phyloP scores from a whole-genome alignment of 1,140 invertebrate genomes.

The Pogonomyrmex barbatus region DNA sequence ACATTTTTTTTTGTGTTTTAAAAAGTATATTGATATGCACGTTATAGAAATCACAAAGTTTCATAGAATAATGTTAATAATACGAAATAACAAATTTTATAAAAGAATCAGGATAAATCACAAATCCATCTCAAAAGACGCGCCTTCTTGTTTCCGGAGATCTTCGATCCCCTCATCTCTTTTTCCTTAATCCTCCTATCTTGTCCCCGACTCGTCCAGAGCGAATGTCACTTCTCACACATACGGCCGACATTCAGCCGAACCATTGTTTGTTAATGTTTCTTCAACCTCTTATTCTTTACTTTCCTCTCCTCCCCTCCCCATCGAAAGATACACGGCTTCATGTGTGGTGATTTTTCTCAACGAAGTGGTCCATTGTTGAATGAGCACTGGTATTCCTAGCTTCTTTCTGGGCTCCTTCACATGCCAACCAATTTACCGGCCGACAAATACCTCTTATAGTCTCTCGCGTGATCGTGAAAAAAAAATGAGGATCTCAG shows the following conservation, averaged over 20 bases:
- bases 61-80: not conserved
- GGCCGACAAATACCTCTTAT: conserved; percentile 55
- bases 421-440: conserved; percentile 71
- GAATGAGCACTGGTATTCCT: conserved; percentile 61
- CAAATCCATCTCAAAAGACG: not conserved
- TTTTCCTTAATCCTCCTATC: not conserved
- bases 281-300: not conserved
- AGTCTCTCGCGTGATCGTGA: conserved; percentile 50
- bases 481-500: conserved; percentile 34
- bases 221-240: conserved; percentile 69
- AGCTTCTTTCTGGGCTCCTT: conserved; percentile 54
- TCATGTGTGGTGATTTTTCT: conserved; percentile 82
- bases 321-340: conserved; percentile 62
- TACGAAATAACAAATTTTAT: not conserved
- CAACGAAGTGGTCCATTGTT: conserved; percentile 63
- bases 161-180: conserved; percentile 1
- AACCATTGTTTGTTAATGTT: conserved; percentile 83
- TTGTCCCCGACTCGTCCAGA: conserved; percentile 63
- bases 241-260: conserved; percentile 64
- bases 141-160: not conserved
- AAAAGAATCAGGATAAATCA: not conserved
- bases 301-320: conserved; percentile 25
- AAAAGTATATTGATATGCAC: not conserved
- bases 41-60: not conserved
- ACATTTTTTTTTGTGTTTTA: not conserved